Conservation (phyloP, 64 coral and sea anemone genomes). For the Pachyseris speciosa region DNA sequence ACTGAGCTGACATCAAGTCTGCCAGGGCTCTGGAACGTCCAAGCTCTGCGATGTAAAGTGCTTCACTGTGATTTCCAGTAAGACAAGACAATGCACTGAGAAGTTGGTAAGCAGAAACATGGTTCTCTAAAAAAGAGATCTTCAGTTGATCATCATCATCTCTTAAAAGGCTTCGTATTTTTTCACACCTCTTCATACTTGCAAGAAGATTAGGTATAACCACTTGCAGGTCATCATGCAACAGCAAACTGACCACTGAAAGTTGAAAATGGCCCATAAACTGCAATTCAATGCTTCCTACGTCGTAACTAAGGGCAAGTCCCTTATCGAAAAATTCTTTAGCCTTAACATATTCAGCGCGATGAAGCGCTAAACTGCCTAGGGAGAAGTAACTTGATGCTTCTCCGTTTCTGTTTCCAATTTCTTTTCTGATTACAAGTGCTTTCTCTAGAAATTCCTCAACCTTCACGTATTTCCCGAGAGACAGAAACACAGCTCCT, state of each 20-base stretch:
- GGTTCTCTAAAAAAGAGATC: not conserved
- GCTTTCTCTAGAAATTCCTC: not conserved
- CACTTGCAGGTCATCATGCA: not conserved
- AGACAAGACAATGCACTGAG: not conserved
- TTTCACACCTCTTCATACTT: not conserved
- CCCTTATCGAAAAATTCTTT: not conserved
- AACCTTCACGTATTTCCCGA: not conserved
- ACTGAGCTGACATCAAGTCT: not conserved
- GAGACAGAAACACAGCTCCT: not conserved
- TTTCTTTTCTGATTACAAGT: not conserved
- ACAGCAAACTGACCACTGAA: not conserved
- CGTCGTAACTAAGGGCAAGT: not conserved
- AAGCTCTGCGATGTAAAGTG: not conserved
- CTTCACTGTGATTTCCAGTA: not conserved
- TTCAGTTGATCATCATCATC: not conserved
- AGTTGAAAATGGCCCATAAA: not conserved
- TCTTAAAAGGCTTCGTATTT: not conserved
- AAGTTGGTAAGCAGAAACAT: not conserved
- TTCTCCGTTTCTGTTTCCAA: not conserved
- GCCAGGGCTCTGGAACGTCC: not conserved
- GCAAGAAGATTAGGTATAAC: not conserved
- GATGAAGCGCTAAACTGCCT: not conserved
- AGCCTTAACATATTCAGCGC: not conserved
- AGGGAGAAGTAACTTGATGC: not conserved
- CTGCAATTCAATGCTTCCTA: not conserved